These are phyloP conservation scores for Amphipoea oculea DNA, from an alignment of 2,888 invertebrate genomes.

Conservation along the genomic window DNA sequence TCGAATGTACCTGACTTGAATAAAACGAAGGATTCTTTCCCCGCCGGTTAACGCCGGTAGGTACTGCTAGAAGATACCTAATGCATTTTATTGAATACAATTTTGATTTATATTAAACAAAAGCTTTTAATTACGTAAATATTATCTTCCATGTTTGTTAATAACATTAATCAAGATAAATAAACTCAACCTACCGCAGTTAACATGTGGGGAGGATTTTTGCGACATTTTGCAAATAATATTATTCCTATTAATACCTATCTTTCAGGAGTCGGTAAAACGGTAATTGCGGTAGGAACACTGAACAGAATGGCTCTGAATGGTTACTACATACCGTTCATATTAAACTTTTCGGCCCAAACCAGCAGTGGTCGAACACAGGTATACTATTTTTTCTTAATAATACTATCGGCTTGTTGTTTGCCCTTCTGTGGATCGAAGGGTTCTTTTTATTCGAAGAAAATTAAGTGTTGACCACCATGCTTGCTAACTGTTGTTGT, in stretches of 20 bases:
- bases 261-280: slow-evolving; percentile 96
- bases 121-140: background rate
- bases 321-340: slow-evolving; percentile 93
- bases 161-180: background rate
- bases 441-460: background rate
- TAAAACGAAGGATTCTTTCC: background rate
- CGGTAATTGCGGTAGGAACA: slow-evolving; percentile 94
- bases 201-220: background rate
- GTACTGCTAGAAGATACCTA: background rate
- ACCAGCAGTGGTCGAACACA: slow-evolving; percentile 96
- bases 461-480: background rate
- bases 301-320: slow-evolving; percentile 91
- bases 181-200: background rate
- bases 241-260: background rate
- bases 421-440: background rate
- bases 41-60: background rate
- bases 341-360: slow-evolving; percentile 97
- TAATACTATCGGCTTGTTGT: background rate
- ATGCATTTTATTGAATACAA: background rate
- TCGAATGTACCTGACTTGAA: background rate
- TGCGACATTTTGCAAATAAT: background rate
- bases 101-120: background rate
- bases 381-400: slow-evolving; percentile 66
- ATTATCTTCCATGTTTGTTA: background rate
- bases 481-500: background rate